Base-by-base conservation (phyloP, 1,140 invertebrate species). In the Drosophila punjabiensis region DNA sequence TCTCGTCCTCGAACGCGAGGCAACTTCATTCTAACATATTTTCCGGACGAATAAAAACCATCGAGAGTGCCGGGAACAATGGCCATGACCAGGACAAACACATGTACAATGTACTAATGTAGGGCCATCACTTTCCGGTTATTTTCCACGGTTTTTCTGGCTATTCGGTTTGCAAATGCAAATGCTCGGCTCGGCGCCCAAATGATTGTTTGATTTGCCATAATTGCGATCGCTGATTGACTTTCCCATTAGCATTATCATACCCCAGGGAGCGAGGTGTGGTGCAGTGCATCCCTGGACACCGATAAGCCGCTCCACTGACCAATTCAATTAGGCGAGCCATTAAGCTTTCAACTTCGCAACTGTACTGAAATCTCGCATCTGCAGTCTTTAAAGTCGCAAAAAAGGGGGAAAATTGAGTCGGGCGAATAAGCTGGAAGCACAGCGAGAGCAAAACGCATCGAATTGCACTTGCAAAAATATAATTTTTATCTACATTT, bases 161-260 rank as follows among this genome's bases (percentile, higher is more conserved):
- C 8, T 33, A 50, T 62, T 5, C 10, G 14, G 37, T 18, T 32
- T 30, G 32, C 18, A 35, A 66, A 43, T 20, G 58, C 63, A 32
- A 62, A 64, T 33, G n/a, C n/a, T 5, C 20, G 2, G 18, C 13
- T 24, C 58, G 10, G 3, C 16, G 41, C 0, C 16, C 13, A 30
- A 61, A 48, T 65, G 62, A 10, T 30, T 65, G 33, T 69, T 43
- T 47, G 39, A 30, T 47, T 39, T 70, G 39, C 32, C 48, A 55
- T 45, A 71, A 69, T 75, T 76, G 14, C 35, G 39, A 75, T 75
- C 61, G 70, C 70, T 50, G 52, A 76, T 76, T 65, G 73, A 58
- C 43, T 65, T 75, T 37, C 35, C 70, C 73, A 76, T 76, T 75
- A 76, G 73, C 70, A 76, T 76, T 76, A 76, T 56, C 69, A 32